A percentile compares a stretch with the other conserved stretches of the same genome.
Conservation (phyloP, 2,797 vertebrate genomes). For the Arrhamphus sclerolepis region DNA sequence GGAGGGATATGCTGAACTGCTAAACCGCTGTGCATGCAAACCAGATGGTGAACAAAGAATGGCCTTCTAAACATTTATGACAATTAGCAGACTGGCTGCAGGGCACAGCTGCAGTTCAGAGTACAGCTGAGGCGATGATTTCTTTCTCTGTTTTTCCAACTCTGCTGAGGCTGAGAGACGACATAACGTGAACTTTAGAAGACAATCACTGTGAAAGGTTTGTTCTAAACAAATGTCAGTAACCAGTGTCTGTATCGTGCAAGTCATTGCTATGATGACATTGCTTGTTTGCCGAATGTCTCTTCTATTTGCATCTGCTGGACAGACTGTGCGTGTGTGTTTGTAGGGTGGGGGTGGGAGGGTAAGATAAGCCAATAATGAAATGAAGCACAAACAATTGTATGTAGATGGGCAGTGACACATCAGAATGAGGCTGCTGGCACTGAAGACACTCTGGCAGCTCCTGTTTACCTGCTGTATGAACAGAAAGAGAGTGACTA, state of each 20-base stretch:
- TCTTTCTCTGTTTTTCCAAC: conserved; percentile 23
- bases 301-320: conserved; percentile 5
- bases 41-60: conserved; percentile 65
- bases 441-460: conserved; percentile 50
- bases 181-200: conserved; percentile 3
- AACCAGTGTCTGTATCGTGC: conserved; percentile 4
- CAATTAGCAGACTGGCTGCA: conserved; percentile 39
- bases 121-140: conserved; percentile 28
- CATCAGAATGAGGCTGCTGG: conserved; percentile 26
- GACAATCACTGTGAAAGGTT: conserved; percentile 7
- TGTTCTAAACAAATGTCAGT: conserved; percentile 5
- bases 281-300: conserved; percentile 4
- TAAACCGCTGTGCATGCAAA: conserved; percentile 32
- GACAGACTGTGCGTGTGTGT: not conserved
- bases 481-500: conserved; percentile 24
- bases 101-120: conserved; percentile 58
- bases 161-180: not conserved
- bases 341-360: too few relatives aligned
- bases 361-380: conserved; percentile 2
- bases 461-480: conserved; percentile 49
- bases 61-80: conserved; percentile 60
- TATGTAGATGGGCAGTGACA: conserved; percentile 44
- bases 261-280: conserved; percentile 2
- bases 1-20: conserved; percentile 41
- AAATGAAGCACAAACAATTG: conserved; percentile 34